Conservation (phyloP, 2,113 vertebrate species). For the Anas platyrhynchos region DNA sequence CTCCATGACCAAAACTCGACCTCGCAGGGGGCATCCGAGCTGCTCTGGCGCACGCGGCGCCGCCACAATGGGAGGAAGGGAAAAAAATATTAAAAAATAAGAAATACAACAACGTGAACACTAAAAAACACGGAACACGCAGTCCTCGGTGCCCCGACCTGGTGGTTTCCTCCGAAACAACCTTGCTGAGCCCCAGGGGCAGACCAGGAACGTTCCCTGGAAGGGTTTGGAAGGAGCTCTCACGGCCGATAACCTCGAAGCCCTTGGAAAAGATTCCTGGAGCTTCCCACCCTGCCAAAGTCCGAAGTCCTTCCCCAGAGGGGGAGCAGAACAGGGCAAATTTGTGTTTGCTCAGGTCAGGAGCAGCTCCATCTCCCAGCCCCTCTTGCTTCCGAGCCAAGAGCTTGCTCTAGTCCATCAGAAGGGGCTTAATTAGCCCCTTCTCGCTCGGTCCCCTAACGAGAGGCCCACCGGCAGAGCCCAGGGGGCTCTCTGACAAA, state of each 20-base stretch:
- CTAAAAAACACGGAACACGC: not conserved
- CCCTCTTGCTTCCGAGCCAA: not conserved
- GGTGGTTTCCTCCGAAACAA: not conserved
- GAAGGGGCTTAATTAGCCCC: not conserved
- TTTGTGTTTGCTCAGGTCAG: not conserved
- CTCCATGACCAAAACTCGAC: not conserved
- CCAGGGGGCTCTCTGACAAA: not conserved
- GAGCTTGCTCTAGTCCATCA: not conserved
- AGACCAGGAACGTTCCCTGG: not conserved
- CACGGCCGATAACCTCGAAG: not conserved
- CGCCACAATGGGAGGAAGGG: not conserved
- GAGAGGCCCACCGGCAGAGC: not conserved
- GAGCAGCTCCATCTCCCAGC: not conserved
- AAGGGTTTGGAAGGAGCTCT: not conserved
- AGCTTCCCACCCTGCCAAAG: not conserved
- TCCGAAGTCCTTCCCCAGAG: not conserved
- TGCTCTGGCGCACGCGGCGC: not conserved
- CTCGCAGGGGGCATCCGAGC: not conserved
- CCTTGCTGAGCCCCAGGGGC: not conserved
- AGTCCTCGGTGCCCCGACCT: fast-evolving
- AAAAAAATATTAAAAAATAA: not conserved
- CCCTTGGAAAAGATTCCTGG: not conserved
- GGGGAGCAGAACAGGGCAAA: not conserved
- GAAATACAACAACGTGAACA: not conserved
- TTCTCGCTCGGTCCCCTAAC: not conserved